These are phyloP conservation scores for Centropus bengalensis DNA, from an alignment of 2,113 vertebrate genomes.

Conservation along the genomic window DNA sequence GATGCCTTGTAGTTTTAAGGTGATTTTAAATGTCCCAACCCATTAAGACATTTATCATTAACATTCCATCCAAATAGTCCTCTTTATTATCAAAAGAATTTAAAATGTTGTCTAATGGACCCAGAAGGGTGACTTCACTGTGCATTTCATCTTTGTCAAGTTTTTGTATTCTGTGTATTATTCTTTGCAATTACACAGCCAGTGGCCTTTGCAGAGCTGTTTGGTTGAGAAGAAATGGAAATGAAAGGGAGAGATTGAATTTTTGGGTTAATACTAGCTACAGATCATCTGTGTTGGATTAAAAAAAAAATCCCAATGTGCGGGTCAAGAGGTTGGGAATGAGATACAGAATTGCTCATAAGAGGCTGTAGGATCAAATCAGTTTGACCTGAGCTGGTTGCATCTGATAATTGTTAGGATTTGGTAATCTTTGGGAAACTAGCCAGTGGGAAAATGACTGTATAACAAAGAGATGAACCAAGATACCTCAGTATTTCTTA, in stretches of 20 bases:
- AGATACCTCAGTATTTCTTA: neutral
- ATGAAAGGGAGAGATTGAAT: neutral
- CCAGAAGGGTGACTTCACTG: neutral
- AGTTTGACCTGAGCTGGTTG: neutral
- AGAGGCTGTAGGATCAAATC: neutral
- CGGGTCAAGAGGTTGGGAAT: neutral
- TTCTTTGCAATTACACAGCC: neutral
- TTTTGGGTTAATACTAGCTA: neutral
- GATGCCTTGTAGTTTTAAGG: neutral
- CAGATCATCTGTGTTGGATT: neutral
- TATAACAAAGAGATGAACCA: neutral
- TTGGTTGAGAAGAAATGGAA: conserved; percentile 21
- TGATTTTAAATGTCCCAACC: neutral
- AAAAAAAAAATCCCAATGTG: neutral
- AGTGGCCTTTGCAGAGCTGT: conserved; percentile 25
- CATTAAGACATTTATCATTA: conserved; percentile 20
- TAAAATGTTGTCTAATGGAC: conserved; percentile 15
- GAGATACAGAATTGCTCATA: neutral
- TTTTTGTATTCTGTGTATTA: conserved; percentile 3
- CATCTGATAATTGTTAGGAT: neutral
- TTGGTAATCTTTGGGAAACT: neutral
- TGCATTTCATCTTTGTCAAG: conserved; percentile 26
- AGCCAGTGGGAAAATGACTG: neutral
- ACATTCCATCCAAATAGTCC: neutral
- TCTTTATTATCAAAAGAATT: conserved; percentile 35